Evolutionary conservation across 2,113 vertebrate species (phyloP), one percentile per base, ranked within the genome.

Genomic region (Alethe castanea): DNA sequence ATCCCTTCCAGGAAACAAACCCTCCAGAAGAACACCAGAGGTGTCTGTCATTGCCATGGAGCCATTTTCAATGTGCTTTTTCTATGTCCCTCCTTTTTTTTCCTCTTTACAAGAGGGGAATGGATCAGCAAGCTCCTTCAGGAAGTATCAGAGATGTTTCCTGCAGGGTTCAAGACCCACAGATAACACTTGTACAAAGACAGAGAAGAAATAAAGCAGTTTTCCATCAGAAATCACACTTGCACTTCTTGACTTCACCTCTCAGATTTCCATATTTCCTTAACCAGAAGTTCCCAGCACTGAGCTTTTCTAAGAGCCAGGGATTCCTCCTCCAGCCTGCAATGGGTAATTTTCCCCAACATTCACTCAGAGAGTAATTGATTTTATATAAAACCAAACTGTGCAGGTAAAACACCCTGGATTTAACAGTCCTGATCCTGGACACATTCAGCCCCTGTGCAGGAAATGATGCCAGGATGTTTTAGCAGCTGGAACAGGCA

Each of bases 161-260:
- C 84, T 79, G 42, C 25, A 67, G 66, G 18, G 28, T 59, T 70
- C 61, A 47, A 65, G 83, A 28, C 36, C 24, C 54, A 8, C 19
- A 81, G 53, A 28, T 35, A 64, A 38, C 42, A n/a, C 22, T 35
- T 24, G 42, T 45, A 76, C 83, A 67, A 67, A 25, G 61, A 53
- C 14, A 7, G 0, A 11, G 47, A 59, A 86, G 57, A 76, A 78
- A 36, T 26, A 23, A 80, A 82, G 18, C 36, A 3, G 3, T 44
- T 84, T 86, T 54, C 81, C 29, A 29, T 73, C 42, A 84, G 64
- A 94, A 93, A 61, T 18, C 31, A 40, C 72, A 45, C 31, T 82
- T 90, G 10, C 28, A 31, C 9, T 81, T 59, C 83, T 59, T 67
- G 23, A 15, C 25, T 66, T 82, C 52, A 20, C 50, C 33, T 38